Percentiles rank a stretch among this genome's conserved stretches.
phyloP scores from a whole-genome alignment of 1,140 invertebrate genomes.

The Globodera rostochiensis region DNA sequence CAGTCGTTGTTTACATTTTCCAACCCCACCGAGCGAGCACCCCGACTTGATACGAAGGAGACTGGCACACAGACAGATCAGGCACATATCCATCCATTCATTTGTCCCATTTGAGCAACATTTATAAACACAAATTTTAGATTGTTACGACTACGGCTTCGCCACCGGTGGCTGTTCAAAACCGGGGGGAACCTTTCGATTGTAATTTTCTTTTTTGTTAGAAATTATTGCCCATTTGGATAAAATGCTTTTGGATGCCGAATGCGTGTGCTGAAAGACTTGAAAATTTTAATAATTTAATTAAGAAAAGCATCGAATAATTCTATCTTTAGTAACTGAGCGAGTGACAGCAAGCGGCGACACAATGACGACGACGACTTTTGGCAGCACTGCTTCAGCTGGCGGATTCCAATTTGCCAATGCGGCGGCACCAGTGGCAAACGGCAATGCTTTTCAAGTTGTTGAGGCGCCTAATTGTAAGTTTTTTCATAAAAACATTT shows the following conservation, averaged over 20 bases:
- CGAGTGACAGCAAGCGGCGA: neutral
- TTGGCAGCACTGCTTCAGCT: neutral
- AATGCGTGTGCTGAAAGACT: too few species aligned
- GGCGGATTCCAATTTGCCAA: neutral
- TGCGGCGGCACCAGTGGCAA: neutral
- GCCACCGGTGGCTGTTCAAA: neutral
- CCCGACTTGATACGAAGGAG: constrained; percentile 9
- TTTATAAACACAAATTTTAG: too few species aligned
- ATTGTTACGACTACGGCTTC: too few species aligned
- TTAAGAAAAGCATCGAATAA: too few species aligned
- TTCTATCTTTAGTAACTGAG: neutral
- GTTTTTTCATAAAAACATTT: neutral
- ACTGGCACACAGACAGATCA: constrained; percentile 17
- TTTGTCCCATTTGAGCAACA: neutral
- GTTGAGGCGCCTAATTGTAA: neutral
- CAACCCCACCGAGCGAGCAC: neutral
- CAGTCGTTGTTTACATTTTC: constrained; percentile 16
- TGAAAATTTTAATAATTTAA: too few species aligned
- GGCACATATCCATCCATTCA: neutral
- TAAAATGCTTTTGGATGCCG: neutral
- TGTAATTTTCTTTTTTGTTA: too few species aligned
- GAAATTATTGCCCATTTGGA: too few species aligned
- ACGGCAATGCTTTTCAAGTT: neutral
- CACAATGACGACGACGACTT: neutral
- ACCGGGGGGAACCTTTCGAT: too few species aligned